Evolutionary conservation across 2,797 vertebrate species (phyloP).

Genomic region (Gallinago solitaria): DNA sequence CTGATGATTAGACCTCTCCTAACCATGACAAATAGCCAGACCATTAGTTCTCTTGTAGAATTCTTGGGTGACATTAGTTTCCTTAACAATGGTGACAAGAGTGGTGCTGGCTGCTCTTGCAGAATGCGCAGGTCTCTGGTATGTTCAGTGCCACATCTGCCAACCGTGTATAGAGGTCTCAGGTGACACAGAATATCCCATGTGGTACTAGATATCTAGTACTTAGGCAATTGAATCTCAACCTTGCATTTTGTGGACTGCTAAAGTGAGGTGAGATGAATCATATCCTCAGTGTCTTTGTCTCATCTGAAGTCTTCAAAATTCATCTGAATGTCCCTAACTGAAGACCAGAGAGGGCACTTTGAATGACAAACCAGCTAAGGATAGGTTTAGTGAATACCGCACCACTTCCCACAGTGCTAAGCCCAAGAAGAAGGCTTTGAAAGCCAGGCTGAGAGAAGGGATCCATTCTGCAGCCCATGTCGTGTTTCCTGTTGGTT

Average conservation of each 20-base stretch:
- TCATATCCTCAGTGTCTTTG: neutral
- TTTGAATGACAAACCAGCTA: neutral
- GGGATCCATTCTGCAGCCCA: neutral
- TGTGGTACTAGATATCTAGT: neutral
- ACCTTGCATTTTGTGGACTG: neutral
- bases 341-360: neutral
- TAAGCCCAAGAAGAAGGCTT: neutral
- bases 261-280: neutral
- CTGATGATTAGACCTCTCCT: neutral
- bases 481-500: neutral
- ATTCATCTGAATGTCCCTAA: neutral
- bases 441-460: neutral
- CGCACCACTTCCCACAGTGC: neutral
- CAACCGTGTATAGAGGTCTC: neutral
- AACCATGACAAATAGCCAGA: neutral
- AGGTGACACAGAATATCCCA: neutral
- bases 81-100: neutral
- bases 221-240: neutral
- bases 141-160: neutral
- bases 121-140: neutral
- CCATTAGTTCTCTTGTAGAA: neutral
- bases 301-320: neutral
- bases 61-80: neutral
- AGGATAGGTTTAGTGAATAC: neutral
- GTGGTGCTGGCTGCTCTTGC: neutral